Evolutionary conservation across 1,140 invertebrate genomes (phyloP).

Genomic region (Drosophila nigromelanica): DNA sequence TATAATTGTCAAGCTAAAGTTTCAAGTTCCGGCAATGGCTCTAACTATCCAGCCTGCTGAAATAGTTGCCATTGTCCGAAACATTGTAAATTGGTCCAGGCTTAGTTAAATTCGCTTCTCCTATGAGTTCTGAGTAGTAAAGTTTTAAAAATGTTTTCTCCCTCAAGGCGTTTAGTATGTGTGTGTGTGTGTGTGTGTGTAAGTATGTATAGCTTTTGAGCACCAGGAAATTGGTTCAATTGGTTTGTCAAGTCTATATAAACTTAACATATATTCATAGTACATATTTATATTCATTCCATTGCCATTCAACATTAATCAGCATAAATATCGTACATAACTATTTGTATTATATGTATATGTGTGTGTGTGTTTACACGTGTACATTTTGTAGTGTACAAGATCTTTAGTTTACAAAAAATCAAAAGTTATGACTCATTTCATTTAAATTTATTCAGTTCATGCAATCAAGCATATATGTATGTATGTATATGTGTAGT

Average conservation of each 20-base stretch:
- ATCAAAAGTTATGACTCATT: constrained; percentile 61
- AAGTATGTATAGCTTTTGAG: constrained; percentile 54
- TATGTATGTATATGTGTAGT: constrained; percentile 51
- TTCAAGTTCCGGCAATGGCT: constrained; percentile 26
- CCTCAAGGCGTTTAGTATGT: constrained; percentile 54
- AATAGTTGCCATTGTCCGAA: constrained; percentile 48
- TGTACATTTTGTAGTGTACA: constrained; percentile 27
- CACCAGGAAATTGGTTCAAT: constrained; percentile 68
- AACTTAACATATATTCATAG: constrained; percentile 40
- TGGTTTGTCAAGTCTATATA: constrained; percentile 48
- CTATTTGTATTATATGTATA: constrained; percentile 26
- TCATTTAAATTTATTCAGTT: constrained; percentile 78
- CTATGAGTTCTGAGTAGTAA: constrained; percentile 18
- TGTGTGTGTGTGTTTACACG: constrained; percentile 23
- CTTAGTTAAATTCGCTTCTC: constrained; percentile 75
- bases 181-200: not conserved
- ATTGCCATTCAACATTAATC: constrained; percentile 2
- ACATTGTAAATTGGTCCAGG: constrained; percentile 37
- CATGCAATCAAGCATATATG: constrained; percentile 70
- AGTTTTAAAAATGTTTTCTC: constrained; percentile 34
- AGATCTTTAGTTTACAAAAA: constrained; percentile 51
- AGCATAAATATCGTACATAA: constrained; percentile 17
- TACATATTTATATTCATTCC: constrained; percentile 13
- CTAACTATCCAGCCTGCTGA: constrained; percentile 76
- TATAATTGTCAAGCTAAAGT: constrained; percentile 42